Evolutionary conservation across 2,113 vertebrate species (phyloP), one percentile per base, ranked within the genome.

Genomic region (Oncorhynchus kisutch): DNA sequence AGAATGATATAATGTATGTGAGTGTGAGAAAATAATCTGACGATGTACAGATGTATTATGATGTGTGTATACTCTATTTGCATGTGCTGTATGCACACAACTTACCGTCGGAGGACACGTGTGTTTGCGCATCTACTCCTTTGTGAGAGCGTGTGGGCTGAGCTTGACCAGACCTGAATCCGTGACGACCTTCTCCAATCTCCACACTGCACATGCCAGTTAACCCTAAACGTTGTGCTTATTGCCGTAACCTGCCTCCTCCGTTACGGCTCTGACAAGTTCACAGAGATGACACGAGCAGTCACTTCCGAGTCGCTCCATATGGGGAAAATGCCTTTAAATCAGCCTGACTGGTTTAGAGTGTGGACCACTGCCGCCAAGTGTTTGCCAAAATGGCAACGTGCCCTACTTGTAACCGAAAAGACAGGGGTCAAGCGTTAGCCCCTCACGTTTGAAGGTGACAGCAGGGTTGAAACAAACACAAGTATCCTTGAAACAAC

Each of bases 321-420:
- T 79, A 87, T 79, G 86, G 86, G 82, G 72, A 82, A 78, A 86
- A 90, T 89, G 84, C 77, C 88, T 88, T 92, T 84, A 84, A 86
- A 91, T 92, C 88, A 91, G 80, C 78, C 69, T 86, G 89, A 87
- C 86, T 88, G 82, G 70, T 80, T 78, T 59, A 72, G 70, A 11
- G 72, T 45, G 74, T 29, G 69, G 76, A 79, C 48, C 24, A 69
- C 27, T 11, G 3, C 24, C 1, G 48, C 18, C 14, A 45, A 27
- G 29, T 14, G 39, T 45, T 45, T 45, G 39, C 31, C 54, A 8
- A 20, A 9, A 45, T 45, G 9, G 39, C 9, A 57, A 57, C 54
- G 54, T 11, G 16, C 54, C 54, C 14, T 20, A 3, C 18, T 20
- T 14, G 54, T 20, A 54, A 54, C 51, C 7, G 34, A 8, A 8